These are phyloP conservation scores for Urophycis tenuis DNA, from an alignment of 2,797 vertebrate genomes.

Conservation along the genomic window DNA sequence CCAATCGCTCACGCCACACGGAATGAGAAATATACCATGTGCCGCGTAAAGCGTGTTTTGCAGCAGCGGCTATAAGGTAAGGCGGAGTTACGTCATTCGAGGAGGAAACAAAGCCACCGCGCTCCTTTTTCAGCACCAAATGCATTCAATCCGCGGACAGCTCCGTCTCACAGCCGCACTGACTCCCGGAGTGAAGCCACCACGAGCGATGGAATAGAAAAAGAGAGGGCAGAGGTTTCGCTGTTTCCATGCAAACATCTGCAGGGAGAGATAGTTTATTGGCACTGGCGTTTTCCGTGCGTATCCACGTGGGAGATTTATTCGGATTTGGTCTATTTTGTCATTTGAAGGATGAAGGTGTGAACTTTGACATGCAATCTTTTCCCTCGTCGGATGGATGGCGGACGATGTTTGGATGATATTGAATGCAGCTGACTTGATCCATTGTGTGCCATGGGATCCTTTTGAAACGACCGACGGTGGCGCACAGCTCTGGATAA, in stretches of 20 bases:
- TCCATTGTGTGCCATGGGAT: not conserved
- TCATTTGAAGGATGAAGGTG: not conserved
- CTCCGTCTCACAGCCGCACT: not conserved
- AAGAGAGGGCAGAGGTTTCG: not conserved
- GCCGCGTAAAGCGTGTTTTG: not conserved
- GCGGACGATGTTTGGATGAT: not conserved
- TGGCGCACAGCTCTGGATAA: not conserved
- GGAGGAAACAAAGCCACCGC: constrained; percentile 58
- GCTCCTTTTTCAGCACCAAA: constrained; percentile 31
- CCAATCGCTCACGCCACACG: not conserved
- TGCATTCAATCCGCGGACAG: constrained; percentile 13
- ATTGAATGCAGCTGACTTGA: not conserved
- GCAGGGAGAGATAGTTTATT: not conserved
- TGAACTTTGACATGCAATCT: not conserved
- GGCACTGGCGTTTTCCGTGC: not conserved
- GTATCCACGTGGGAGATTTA: not conserved
- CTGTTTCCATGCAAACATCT: not conserved
- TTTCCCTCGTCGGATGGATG: not conserved
- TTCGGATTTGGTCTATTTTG: not conserved
- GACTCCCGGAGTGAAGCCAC: not conserved
- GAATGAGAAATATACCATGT: not conserved
- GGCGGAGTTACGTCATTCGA: constrained; percentile 62
- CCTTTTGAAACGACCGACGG: not conserved
- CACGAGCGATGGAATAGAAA: not conserved
- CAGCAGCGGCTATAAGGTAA: constrained; percentile 24